A percentile compares a stretch with the other conserved stretches of the same genome.
Conservation (phyloP, 2,888 invertebrate species). For the Dryadula phaetusa region DNA sequence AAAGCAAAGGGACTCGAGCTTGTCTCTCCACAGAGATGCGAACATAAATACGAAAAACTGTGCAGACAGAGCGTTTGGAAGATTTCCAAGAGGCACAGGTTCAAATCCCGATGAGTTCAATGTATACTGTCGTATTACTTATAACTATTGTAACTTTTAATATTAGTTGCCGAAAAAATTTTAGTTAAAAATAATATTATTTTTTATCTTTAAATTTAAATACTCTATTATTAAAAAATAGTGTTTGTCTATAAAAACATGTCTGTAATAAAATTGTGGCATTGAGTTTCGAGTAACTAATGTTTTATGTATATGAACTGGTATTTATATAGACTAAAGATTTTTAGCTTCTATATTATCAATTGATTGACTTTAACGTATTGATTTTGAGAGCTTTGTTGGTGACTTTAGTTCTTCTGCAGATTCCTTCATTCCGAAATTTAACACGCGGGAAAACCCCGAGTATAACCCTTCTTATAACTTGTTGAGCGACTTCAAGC, state of each 20-base stretch:
- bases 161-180: not conserved
- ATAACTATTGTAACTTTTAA: not conserved
- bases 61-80: too few species aligned
- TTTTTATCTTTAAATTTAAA: not conserved
- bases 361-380: not conserved
- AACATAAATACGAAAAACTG: too few species aligned
- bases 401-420: too few species aligned
- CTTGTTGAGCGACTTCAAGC: too few species aligned
- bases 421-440: too few species aligned
- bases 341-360: not conserved
- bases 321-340: not conserved
- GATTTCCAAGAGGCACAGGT: too few species aligned
- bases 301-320: slow-evolving; percentile 7
- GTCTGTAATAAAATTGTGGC: not conserved
- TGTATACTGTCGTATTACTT: not conserved
- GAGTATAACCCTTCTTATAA: too few species aligned
- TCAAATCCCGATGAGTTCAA: not conserved
- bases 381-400: too few species aligned
- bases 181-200: not conserved
- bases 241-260: not conserved
- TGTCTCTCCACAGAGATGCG: too few species aligned
- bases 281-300: not conserved
- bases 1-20: too few species aligned
- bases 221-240: not conserved
- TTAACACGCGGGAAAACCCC: too few species aligned